Evolutionary conservation across 2,113 vertebrate species (phyloP).

Genomic region (Prunella fulvescens): DNA sequence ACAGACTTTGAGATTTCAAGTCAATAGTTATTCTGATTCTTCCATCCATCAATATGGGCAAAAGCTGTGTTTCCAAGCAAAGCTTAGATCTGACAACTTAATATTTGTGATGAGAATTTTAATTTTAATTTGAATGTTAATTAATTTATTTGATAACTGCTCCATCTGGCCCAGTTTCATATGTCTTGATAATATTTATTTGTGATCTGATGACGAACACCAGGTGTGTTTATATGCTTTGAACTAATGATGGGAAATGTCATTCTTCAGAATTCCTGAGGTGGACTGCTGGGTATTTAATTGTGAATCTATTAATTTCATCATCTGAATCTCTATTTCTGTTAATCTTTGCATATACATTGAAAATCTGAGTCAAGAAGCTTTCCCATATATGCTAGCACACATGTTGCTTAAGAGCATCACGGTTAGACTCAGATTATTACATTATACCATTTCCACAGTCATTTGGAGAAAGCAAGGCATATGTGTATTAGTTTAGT

Average conservation of each 20-base stretch:
- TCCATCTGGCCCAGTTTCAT: neutral
- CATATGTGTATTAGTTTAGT: neutral
- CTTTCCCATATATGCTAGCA: neutral
- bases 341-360: neutral
- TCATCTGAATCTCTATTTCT: neutral
- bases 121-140: constrained; percentile 37
- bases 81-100: neutral
- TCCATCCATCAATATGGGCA: neutral
- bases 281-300: neutral
- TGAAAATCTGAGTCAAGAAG: neutral
- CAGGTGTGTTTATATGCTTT: neutral
- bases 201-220: neutral
- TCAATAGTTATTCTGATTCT: constrained; percentile 17
- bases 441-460: neutral
- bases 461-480: neutral
- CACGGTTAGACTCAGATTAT: neutral
- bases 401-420: neutral
- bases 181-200: neutral
- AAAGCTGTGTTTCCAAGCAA: neutral
- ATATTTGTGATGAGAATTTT: neutral
- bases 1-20: constrained; percentile 37
- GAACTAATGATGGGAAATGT: neutral
- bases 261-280: neutral
- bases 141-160: constrained; percentile 27
- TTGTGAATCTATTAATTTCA: neutral